Conservation (phyloP, 2,797 vertebrate species). For the Merluccius polli region DNA sequence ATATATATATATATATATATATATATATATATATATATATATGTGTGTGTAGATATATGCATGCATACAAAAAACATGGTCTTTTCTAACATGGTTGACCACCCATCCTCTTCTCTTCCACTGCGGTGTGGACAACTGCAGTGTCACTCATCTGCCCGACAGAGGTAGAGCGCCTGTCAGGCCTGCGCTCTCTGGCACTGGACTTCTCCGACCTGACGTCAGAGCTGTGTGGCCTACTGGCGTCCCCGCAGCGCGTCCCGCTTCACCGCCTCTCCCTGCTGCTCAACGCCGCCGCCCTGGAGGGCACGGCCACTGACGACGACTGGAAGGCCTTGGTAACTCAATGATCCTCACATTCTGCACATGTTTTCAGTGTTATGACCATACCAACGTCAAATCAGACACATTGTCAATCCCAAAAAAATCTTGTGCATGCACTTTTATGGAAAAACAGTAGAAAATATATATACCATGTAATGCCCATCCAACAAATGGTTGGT, state of each 20-base stretch:
- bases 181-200: slow-evolving; percentile 87
- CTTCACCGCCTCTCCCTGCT: slow-evolving; percentile 94
- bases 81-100: not conserved
- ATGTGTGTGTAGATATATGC: not conserved
- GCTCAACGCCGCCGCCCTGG: slow-evolving; percentile 87
- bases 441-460: too few relatives aligned
- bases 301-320: slow-evolving; percentile 87
- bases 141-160: slow-evolving; percentile 83
- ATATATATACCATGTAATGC: not conserved
- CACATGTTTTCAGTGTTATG: not conserved
- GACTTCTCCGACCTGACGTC: slow-evolving; percentile 97
- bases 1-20: too few relatives aligned
- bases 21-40: not conserved
- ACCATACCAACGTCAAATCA: not conserved
- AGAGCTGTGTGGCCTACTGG: slow-evolving; percentile 88
- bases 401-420: not conserved
- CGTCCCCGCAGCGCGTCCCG: slow-evolving; percentile 83
- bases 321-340: slow-evolving; percentile 90
- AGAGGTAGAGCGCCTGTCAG: slow-evolving; percentile 87
- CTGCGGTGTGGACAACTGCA: slow-evolving; percentile 17
- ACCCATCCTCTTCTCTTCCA: too few relatives aligned
- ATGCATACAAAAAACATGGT: not conserved
- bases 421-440: not conserved
- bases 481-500: not conserved
- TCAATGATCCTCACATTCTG: not conserved